Evolutionary conservation across 2,113 vertebrate genomes (phyloP), one percentile per base, ranked within the genome.

Genomic region (Gyps fulvus): DNA sequence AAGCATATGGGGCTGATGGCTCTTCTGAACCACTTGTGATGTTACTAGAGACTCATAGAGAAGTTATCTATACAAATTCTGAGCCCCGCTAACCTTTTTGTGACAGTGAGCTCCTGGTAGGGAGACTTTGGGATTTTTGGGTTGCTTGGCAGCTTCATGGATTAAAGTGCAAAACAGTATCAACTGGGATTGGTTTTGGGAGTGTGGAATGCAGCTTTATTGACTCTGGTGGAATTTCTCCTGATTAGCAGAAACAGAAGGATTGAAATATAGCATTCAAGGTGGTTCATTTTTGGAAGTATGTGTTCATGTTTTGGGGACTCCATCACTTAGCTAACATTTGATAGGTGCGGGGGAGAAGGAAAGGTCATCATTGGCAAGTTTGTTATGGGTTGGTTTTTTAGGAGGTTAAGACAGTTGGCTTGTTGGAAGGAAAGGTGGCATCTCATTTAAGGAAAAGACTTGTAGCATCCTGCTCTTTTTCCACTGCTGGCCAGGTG

Each of bases 181-280:
- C 20, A 23, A 4, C 15, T 76, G 10, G 42, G 38, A 10, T 45
- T 83, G 52, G 13, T 16, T 83, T 83, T 21, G 49, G 26, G 15
- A 5, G 1, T 1, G 6, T 50, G 23, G 47, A 74, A 73, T 23
- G 12, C 14, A 71, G 26, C 3, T 86, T 66, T 85, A 34, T 50
- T 16, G 5, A 4, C 36, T 61, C 25, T 27, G 21, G 5, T 58
- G 50, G 26, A 18, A 15, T 80, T 38, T n/a, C 21, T 83, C 9
- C 19, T n/a, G 17, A 25, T 38, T 12, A 69, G 16, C 22, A 67
- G 62, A 47, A 80, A 22, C 3, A 31, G 49, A 9, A 81, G 40
- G 27, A 8, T 23, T 61, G 27, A 42, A 65, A 26, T 2, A 11
- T 0, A 22, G 4, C 15, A 15, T 66, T 70, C 7, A 27, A 38